Percentiles rank a stretch among this genome's conserved stretches.
Evolutionary conservation across 2,888 invertebrate species (phyloP).

Genomic region (Lydus trimaculatus): DNA sequence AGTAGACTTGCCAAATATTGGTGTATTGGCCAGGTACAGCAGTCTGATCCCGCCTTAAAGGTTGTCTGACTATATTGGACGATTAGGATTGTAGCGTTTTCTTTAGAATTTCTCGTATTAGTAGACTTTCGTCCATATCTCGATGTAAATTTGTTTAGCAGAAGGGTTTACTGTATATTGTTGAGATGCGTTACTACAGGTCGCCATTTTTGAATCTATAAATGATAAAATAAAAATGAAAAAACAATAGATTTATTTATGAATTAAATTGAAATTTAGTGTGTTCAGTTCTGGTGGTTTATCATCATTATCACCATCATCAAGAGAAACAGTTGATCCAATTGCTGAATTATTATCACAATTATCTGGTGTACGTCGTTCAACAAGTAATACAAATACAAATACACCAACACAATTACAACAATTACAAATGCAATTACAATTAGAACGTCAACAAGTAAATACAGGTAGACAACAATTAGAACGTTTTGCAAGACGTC

Average conservation of each 20-base stretch:
- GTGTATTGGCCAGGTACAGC: too few relatives aligned
- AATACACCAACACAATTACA: constrained; percentile 83
- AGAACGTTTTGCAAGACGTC: constrained; percentile 86
- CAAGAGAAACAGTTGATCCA: constrained; percentile 94
- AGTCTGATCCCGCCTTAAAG: too few relatives aligned
- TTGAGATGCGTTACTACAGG: background rate
- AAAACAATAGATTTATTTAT: constrained; percentile 26
- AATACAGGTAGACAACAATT: constrained; percentile 86
- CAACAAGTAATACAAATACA: constrained; percentile 63
- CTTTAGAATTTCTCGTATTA: too few relatives aligned
- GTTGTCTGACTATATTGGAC: too few relatives aligned
- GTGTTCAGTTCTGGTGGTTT: constrained; percentile 80
- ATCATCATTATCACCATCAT: constrained; percentile 85
- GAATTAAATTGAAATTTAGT: constrained; percentile 49
- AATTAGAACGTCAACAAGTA: constrained; percentile 89
- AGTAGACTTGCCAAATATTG: too few relatives aligned
- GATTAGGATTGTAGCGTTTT: too few relatives aligned
- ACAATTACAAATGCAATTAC: constrained; percentile 95
- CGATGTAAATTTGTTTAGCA: too few relatives aligned
- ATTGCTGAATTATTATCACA: constrained; percentile 96
- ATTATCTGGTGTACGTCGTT: constrained; percentile 89
- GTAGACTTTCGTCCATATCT: too few relatives aligned
- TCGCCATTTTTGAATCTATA: background rate
- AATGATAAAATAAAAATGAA: too few relatives aligned
- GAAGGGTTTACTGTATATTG: too few relatives aligned